Evolutionary conservation across 2,113 vertebrate species (phyloP).

Genomic region (Otocyon megalotis): DNA sequence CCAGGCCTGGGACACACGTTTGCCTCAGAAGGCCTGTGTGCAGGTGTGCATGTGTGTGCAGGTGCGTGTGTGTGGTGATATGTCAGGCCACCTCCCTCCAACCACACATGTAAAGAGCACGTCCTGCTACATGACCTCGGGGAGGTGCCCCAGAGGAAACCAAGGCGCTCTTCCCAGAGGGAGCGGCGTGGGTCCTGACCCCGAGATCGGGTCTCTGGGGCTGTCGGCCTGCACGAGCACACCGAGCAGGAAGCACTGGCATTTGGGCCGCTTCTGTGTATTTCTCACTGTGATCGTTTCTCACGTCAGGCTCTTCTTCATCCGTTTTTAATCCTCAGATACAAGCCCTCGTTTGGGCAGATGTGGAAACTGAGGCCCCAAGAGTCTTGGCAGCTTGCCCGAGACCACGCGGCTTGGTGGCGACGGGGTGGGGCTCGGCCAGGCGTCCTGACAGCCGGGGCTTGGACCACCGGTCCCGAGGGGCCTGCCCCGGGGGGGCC

Average conservation of each 20-base stretch:
- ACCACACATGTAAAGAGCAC: not conserved
- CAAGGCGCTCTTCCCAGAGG: not conserved
- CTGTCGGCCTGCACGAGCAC: not conserved
- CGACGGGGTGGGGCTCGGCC: not conserved
- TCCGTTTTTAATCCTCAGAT: not conserved
- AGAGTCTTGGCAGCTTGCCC: not conserved
- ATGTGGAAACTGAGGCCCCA: slow-evolving; percentile 13
- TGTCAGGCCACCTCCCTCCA: not conserved
- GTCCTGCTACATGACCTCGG: not conserved
- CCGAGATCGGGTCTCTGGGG: rapidly evolving
- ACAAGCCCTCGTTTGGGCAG: not conserved
- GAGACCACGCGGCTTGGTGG: not conserved
- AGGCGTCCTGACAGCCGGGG: not conserved
- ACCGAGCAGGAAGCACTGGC: rapidly evolving
- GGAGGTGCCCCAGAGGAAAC: not conserved
- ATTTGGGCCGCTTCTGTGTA: rapidly evolving
- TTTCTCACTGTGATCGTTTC: not conserved
- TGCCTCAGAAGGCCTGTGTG: not conserved
- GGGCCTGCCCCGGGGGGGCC: not conserved
- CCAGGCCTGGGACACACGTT: not conserved
- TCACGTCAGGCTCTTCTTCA: not conserved
- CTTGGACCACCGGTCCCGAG: not conserved
- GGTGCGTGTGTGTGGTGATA: rapidly evolving
- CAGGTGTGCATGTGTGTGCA: rapidly evolving
- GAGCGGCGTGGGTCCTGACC: not conserved